Evolutionary conservation across 2,888 invertebrate species (phyloP).

Genomic region (Catotricha subobsoleta): DNA sequence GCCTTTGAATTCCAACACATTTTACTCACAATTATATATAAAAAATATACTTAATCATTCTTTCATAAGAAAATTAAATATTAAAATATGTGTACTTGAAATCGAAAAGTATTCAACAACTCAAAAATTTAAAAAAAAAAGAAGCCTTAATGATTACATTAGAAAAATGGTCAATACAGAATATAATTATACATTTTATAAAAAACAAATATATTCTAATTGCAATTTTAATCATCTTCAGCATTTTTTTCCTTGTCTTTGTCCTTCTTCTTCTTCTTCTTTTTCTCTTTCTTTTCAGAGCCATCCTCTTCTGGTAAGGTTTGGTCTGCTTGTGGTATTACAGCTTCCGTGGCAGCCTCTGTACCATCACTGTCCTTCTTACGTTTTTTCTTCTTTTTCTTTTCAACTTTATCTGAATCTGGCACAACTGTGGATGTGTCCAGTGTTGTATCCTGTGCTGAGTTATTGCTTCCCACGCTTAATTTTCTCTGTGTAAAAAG

Average conservation of each 20-base stretch:
- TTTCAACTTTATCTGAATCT: slow-evolving; percentile 33
- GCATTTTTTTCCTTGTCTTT: slow-evolving; percentile 40
- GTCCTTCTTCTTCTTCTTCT: slow-evolving; percentile 62
- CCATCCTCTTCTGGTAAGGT: slow-evolving; percentile 23
- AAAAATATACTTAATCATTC: no score
- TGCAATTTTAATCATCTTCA: no score
- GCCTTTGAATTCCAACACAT: no score
- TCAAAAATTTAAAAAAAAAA: no score
- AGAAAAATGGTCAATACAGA: no score
- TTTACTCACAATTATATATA: no score
- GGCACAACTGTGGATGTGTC: slow-evolving; percentile 26
- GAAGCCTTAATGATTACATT: no score
- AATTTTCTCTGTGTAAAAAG: slow-evolving; percentile 31
- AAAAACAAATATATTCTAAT: no score
- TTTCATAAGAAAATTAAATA: no score
- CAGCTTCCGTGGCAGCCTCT: slow-evolving; percentile 24
- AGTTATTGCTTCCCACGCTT: slow-evolving; percentile 33
- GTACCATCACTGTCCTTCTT: slow-evolving; percentile 33
- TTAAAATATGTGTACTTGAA: no score
- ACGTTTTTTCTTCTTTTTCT: slow-evolving; percentile 49
- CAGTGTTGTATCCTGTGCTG: slow-evolving; percentile 14
- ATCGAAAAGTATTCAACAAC: no score
- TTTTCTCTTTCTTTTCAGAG: slow-evolving; percentile 42
- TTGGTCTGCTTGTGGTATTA: slow-evolving; percentile 21
- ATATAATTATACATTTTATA: no score